phyloP scores from a whole-genome alignment of 1,140 invertebrate species.

The Drosophila ironensis region DNA sequence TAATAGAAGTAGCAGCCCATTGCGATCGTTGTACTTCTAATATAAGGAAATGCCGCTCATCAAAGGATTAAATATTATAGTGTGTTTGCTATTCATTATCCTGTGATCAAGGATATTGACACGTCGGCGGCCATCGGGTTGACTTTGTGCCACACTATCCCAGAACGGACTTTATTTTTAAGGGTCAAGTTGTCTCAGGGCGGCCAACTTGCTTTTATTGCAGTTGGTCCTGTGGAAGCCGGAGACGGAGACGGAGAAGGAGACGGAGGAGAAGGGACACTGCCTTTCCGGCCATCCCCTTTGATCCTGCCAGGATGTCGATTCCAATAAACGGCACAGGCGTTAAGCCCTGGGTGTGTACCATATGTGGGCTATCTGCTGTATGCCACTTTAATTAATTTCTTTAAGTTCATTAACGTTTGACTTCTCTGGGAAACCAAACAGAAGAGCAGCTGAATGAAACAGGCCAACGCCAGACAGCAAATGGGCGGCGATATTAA shows the following conservation, averaged over 20 bases:
- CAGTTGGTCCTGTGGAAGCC: constrained; percentile 59
- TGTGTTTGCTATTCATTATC: too few relatives aligned
- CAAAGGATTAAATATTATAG: too few relatives aligned
- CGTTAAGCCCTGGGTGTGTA: constrained; percentile 41
- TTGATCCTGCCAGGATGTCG: constrained; percentile 47
- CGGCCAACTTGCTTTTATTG: constrained; percentile 60
- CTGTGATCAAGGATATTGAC: neutral
- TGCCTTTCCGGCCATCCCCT: constrained; percentile 17
- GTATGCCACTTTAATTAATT: constrained; percentile 71
- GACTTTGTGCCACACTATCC: neutral
- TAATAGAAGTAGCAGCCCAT: too few relatives aligned
- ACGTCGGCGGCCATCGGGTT: neutral
- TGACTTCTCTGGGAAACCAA: constrained; percentile 58
- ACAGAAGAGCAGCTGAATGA: neutral
- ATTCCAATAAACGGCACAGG: constrained; percentile 64
- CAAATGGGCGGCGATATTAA: constrained; percentile 52
- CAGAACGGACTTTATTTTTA: constrained; percentile 31
- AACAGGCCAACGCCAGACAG: constrained; percentile 33
- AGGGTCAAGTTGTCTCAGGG: constrained; percentile 31
- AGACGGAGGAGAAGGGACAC: too few relatives aligned
- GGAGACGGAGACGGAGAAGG: neutral
- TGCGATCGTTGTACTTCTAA: too few relatives aligned
- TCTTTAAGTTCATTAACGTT: constrained; percentile 79
- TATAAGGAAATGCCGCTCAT: too few relatives aligned
- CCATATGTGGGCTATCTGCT: constrained; percentile 24